Evolutionary conservation across 2,888 invertebrate species (phyloP).

Genomic region (Blomia tropicalis): DNA sequence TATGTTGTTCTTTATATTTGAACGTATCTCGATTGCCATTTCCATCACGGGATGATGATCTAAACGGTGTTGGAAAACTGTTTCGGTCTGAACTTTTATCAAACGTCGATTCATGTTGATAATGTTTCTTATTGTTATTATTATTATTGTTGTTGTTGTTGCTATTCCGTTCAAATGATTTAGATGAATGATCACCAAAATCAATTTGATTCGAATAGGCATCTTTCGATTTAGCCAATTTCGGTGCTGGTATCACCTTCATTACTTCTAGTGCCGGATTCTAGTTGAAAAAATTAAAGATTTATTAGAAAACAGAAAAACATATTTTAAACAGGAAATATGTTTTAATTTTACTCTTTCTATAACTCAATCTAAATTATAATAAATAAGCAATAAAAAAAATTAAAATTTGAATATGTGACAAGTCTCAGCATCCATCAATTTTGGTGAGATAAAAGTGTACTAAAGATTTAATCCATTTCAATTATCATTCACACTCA

Average conservation of each 20-base stretch:
- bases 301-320: background rate
- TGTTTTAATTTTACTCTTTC: background rate
- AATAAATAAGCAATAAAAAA: background rate
- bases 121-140: background rate
- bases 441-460: too few species aligned
- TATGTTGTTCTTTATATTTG: background rate
- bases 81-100: background rate
- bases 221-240: constrained; percentile 1
- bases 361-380: too few species aligned
- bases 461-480: too few species aligned
- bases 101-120: background rate
- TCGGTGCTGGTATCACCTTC: constrained; percentile 21
- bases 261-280: background rate
- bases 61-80: background rate
- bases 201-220: background rate
- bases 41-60: too few species aligned
- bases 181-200: background rate
- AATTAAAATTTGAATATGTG: background rate
- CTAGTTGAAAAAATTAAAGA: background rate
- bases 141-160: background rate
- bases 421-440: too few species aligned
- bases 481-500: too few species aligned
- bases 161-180: background rate
- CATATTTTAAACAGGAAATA: background rate
- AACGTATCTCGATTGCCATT: too few species aligned